phyloP scores from a whole-genome alignment of 2,797 vertebrate genomes.

The Tadarida brasiliensis region DNA sequence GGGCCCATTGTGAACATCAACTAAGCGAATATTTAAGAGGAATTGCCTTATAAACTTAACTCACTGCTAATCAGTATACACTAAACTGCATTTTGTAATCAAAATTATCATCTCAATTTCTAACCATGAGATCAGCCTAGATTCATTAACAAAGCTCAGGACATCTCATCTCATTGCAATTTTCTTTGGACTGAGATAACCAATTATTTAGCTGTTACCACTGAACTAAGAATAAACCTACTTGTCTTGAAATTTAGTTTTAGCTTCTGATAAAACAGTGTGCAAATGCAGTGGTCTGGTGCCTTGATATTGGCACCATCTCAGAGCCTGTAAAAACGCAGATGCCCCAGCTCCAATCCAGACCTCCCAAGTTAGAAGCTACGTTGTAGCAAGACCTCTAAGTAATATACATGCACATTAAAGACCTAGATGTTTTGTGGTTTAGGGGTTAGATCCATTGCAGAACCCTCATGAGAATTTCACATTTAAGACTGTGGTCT shows the following conservation, averaged over 20 bases:
- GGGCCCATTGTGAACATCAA: not conserved
- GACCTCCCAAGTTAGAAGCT: not conserved
- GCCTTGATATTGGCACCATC: not conserved
- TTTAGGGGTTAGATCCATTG: not conserved
- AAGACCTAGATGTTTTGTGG: not conserved
- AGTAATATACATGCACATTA: not conserved
- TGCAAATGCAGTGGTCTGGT: not conserved
- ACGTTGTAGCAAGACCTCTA: not conserved
- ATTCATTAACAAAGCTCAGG: not conserved
- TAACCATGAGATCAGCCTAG: not conserved
- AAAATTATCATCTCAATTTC: not conserved
- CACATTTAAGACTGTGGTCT: not conserved
- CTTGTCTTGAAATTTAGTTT: not conserved
- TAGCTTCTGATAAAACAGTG: not conserved
- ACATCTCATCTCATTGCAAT: not conserved
- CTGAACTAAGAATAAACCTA: not conserved
- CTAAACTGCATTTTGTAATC: not conserved
- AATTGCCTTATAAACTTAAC: not conserved
- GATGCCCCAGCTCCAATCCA: not conserved
- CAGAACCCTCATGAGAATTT: not conserved
- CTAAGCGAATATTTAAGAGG: not conserved
- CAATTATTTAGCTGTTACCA: not conserved
- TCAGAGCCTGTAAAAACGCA: not conserved
- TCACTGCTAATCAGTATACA: not conserved
- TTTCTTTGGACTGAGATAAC: not conserved